Conservation (phyloP, 1,140 invertebrate species). For the Trichomalopsis sarcophagae region DNA sequence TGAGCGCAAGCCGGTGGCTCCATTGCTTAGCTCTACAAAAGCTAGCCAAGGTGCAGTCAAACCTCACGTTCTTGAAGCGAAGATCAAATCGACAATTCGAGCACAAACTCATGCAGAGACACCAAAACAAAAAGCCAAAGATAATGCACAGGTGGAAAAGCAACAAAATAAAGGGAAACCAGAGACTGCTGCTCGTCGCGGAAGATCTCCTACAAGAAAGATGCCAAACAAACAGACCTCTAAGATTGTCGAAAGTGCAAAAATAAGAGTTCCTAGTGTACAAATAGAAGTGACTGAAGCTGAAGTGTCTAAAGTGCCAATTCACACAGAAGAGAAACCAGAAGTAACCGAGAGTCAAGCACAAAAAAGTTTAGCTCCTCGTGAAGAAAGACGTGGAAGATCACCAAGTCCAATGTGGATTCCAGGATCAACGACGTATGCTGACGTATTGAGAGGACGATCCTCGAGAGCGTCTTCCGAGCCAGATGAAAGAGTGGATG, state of each 20-base stretch:
- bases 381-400: constrained; percentile 70
- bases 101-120: constrained; percentile 36
- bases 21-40: background rate
- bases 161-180: constrained; percentile 22
- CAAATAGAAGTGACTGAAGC: constrained; percentile 49
- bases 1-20: constrained; percentile 23
- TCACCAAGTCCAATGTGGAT: constrained; percentile 84
- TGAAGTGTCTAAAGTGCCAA: background rate
- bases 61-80: constrained; percentile 36
- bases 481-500: constrained; percentile 50
- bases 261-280: constrained; percentile 41
- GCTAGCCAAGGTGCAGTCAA: constrained; percentile 6
- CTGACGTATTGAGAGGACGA: constrained; percentile 83
- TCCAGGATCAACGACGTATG: constrained; percentile 84
- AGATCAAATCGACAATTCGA: constrained; percentile 31
- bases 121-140: constrained; percentile 38
- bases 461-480: constrained; percentile 58
- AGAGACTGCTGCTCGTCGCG: constrained; percentile 52
- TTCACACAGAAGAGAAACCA: background rate
- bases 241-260: constrained; percentile 39
- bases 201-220: constrained; percentile 65
- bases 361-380: constrained; percentile 55
- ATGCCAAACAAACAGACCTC: constrained; percentile 22
- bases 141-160: background rate
- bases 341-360: background rate